phyloP scores from a whole-genome alignment of 2,888 invertebrate genomes.

The Timandra comae region DNA sequence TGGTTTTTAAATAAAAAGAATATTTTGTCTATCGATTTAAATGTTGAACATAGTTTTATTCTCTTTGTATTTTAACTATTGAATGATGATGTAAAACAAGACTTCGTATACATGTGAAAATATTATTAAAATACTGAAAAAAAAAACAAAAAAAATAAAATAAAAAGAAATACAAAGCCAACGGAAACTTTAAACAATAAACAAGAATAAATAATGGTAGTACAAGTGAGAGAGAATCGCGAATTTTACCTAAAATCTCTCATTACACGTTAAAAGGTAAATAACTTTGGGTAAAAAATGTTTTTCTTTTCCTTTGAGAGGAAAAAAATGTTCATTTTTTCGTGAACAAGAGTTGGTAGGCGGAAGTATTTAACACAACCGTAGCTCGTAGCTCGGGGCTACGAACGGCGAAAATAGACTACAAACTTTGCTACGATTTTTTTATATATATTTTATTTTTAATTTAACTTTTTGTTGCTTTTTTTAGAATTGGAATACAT shows the following conservation, averaged over 20 bases:
- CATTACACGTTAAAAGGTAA: conserved; percentile 2
- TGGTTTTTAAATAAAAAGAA: too few species aligned
- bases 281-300: conserved; percentile 7
- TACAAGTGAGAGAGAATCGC: not conserved
- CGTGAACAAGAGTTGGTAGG: conserved; percentile 1
- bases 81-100: too few species aligned
- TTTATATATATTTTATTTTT: too few species aligned
- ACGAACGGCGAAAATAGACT: conserved; percentile 18
- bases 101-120: too few species aligned
- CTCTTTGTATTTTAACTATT: too few species aligned
- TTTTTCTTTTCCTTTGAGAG: conserved; percentile 12
- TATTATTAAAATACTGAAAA: too few species aligned
- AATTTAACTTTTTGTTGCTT: too few species aligned
- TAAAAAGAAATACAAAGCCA: not conserved
- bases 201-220: not conserved
- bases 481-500: too few species aligned
- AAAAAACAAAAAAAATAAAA: conserved; percentile 1
- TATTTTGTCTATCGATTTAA: too few species aligned
- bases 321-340: conserved; percentile 8
- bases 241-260: conserved; percentile 1
- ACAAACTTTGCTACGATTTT: conserved; percentile 24
- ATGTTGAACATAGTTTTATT: too few species aligned
- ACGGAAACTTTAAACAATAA: not conserved
- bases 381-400: conserved; percentile 27
- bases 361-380: conserved; percentile 19